These are phyloP conservation scores for Rhinolophus sinicus DNA, from an alignment of 2,113 vertebrate species.

Conservation along the genomic window DNA sequence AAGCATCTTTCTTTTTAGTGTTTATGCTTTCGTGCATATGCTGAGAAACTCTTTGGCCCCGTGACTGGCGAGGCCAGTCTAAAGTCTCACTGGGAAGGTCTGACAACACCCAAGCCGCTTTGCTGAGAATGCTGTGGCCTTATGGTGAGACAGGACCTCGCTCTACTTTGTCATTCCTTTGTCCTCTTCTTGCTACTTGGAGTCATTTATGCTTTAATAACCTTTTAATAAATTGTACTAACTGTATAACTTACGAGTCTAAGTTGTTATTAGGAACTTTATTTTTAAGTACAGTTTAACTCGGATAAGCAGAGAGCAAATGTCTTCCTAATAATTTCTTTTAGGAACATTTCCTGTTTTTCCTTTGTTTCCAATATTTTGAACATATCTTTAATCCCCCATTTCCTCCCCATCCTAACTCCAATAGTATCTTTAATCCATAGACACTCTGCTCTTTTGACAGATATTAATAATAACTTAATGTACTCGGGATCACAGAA, in stretches of 20 bases:
- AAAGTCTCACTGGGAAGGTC: not conserved
- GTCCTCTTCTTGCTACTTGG: not conserved
- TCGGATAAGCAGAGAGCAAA: constrained; percentile 28
- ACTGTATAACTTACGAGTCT: not conserved
- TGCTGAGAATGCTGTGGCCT: not conserved
- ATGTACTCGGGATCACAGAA: not conserved
- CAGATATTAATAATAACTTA: not conserved
- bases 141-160: not conserved
- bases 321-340: not conserved
- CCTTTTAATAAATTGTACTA: not conserved
- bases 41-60: not conserved
- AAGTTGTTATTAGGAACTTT: constrained; percentile 17
- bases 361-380: constrained; percentile 27
- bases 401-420: not conserved
- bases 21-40: not conserved
- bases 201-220: not conserved
- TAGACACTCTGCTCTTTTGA: not conserved
- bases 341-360: not conserved
- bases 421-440: not conserved
- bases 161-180: not conserved
- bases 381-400: not conserved
- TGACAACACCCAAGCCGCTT: not conserved
- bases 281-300: not conserved
- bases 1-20: not conserved
- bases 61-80: not conserved